Conservation (phyloP, 2,797 vertebrate genomes). For the Spondyliosoma cantharus region DNA sequence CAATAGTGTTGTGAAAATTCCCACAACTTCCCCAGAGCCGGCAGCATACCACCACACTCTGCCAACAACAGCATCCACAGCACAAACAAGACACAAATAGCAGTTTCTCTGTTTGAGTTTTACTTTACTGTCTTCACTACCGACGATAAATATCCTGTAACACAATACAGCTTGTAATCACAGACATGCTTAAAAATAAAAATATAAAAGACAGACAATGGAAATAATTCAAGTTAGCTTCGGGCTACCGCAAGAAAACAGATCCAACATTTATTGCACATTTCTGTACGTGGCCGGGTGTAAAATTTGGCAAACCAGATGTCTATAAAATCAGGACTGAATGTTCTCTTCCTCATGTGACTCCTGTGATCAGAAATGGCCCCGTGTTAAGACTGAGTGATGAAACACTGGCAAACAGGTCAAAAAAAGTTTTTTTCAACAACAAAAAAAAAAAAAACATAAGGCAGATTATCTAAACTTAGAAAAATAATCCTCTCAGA, state of each 20-base stretch:
- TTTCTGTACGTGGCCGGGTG: conserved; percentile 60
- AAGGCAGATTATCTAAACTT: conserved; percentile 67
- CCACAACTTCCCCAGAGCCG: conserved; percentile 41
- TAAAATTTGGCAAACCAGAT: conserved; percentile 77
- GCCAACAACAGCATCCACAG: conserved; percentile 42
- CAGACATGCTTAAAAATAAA: conserved; percentile 68
- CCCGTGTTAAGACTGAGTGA: conserved; percentile 58
- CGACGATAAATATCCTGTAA: conserved; percentile 59
- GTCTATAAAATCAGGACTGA: conserved; percentile 30
- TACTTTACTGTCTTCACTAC: conserved; percentile 62
- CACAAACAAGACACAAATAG: conserved; percentile 57
- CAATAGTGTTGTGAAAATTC: conserved; percentile 49
- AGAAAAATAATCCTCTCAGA: conserved; percentile 54
- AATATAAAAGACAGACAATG: conserved; percentile 47
- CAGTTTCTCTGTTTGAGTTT: conserved; percentile 45
- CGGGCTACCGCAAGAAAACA: conserved; percentile 30
- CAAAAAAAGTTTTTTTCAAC: not conserved
- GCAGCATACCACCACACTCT: conserved; percentile 12
- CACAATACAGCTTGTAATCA: conserved; percentile 54
- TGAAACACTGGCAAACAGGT: conserved; percentile 48
- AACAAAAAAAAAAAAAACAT: conserved; percentile 36
- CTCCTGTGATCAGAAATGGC: conserved; percentile 30
- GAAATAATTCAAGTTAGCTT: conserved; percentile 29
- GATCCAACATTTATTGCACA: conserved; percentile 64
- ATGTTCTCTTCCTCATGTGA: conserved; percentile 24